phyloP scores from a whole-genome alignment of 2,888 invertebrate genomes.

The Hydroisotoma schaefferi region DNA sequence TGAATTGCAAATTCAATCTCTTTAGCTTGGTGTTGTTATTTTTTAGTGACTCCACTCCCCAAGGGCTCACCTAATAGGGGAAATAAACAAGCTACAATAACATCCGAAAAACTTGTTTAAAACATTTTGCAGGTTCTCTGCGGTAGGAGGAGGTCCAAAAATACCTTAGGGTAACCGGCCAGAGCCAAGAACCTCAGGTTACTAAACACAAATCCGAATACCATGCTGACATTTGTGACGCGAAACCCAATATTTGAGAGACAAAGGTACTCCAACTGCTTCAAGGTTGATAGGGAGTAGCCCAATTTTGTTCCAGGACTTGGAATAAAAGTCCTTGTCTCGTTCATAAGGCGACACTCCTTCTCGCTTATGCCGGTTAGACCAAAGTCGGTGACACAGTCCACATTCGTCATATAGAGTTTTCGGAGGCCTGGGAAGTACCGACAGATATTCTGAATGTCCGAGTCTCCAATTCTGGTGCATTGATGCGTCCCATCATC shows the following conservation, averaged over 20 bases:
- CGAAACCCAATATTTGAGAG: slow-evolving; percentile 12
- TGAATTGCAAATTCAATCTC: slow-evolving; percentile 7
- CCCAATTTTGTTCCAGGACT: slow-evolving; percentile 14
- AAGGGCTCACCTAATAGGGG: slow-evolving; percentile 5
- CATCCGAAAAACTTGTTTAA: no score
- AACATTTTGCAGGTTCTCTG: no score
- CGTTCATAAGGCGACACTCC: slow-evolving; percentile 12
- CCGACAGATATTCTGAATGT: slow-evolving; percentile 13
- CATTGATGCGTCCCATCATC: slow-evolving; percentile 14
- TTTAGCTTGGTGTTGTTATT: slow-evolving; percentile 7
- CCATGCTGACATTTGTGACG: slow-evolving; percentile 9
- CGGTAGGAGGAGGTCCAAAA: no score
- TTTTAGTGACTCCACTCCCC: slow-evolving; percentile 5
- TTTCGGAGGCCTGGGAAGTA: slow-evolving; percentile 10
- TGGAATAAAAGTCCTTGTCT: slow-evolving; percentile 3
- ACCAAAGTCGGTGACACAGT: slow-evolving; percentile 13
- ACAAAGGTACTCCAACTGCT: slow-evolving; percentile 10
- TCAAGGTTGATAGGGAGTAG: slow-evolving; percentile 9
- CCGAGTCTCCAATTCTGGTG: slow-evolving; percentile 10
- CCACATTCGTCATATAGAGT: slow-evolving; percentile 15
- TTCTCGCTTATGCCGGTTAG: slow-evolving; percentile 12
- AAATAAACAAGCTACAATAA: neutral
- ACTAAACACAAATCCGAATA: slow-evolving; percentile 9
- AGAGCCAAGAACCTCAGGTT: slow-evolving; percentile 9
- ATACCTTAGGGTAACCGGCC: slow-evolving; percentile 11